Evolutionary conservation across 2,113 vertebrate genomes (phyloP).

Genomic region (Dasyprocta punctata): DNA sequence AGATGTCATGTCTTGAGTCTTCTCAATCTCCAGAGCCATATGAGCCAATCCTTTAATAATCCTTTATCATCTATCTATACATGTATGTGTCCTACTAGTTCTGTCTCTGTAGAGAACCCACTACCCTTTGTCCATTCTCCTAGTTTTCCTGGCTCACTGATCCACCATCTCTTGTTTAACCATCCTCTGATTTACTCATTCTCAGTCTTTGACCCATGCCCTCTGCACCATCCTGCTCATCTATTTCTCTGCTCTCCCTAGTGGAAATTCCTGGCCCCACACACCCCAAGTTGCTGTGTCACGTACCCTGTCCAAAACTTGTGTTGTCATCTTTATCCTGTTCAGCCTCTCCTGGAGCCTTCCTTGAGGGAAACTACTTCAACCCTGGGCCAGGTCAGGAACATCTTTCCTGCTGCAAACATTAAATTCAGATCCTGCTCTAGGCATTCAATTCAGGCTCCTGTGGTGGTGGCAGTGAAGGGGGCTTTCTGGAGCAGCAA

Average conservation of each 20-base stretch:
- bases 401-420: not conserved
- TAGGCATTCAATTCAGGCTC: not conserved
- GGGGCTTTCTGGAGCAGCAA: not conserved
- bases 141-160: not conserved
- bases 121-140: not conserved
- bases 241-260: not conserved
- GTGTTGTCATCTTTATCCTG: not conserved
- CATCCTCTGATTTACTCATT: not conserved
- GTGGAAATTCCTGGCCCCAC: not conserved
- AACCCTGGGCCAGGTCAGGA: accelerated
- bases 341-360: not conserved
- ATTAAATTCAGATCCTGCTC: not conserved
- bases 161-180: not conserved
- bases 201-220: not conserved
- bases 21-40: not conserved
- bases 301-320: not conserved
- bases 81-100: not conserved
- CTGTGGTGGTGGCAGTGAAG: not conserved
- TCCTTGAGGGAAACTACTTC: not conserved
- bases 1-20: not conserved
- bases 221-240: not conserved
- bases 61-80: not conserved
- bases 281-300: not conserved
- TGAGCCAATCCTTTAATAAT: not conserved
- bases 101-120: not conserved